Percentiles rank a stretch among this genome's conserved stretches.
Conservation (phyloP, 2,797 vertebrate genomes). For the Alca torda region DNA sequence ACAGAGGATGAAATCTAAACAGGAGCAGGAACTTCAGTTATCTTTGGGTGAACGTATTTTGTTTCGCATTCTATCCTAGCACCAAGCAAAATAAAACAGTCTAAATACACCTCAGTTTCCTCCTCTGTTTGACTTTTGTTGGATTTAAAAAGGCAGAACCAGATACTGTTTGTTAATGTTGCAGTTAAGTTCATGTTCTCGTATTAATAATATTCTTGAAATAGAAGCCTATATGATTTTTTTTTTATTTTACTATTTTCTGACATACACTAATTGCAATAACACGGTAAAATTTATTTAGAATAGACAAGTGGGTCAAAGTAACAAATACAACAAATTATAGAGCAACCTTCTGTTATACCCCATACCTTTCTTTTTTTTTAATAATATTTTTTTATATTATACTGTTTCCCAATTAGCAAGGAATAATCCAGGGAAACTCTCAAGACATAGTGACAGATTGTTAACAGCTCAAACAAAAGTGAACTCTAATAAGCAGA, state of each 20-base stretch:
- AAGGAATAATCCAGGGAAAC: neutral
- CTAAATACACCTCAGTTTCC: constrained; percentile 56
- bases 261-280: neutral
- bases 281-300: neutral
- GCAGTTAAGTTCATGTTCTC: neutral
- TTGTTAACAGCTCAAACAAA: constrained; percentile 22
- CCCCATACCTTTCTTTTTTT: neutral
- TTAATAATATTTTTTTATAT: neutral
- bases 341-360: neutral
- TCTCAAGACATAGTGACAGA: neutral
- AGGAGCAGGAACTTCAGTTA: constrained; percentile 61
- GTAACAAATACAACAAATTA: constrained; percentile 12
- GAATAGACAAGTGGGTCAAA: neutral
- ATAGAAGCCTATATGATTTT: neutral
- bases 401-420: neutral
- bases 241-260: neutral
- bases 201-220: neutral
- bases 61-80: constrained; percentile 61
- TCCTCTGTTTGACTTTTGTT: constrained; percentile 60
- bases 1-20: constrained; percentile 62
- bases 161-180: constrained; percentile 40
- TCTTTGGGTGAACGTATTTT: constrained; percentile 57
- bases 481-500: constrained; percentile 15
- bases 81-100: constrained; percentile 61
- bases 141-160: constrained; percentile 60